Evolutionary conservation across 2,113 vertebrate genomes (phyloP), one percentile per base, ranked within the genome.

Genomic region (Siphamia tubifer): DNA sequence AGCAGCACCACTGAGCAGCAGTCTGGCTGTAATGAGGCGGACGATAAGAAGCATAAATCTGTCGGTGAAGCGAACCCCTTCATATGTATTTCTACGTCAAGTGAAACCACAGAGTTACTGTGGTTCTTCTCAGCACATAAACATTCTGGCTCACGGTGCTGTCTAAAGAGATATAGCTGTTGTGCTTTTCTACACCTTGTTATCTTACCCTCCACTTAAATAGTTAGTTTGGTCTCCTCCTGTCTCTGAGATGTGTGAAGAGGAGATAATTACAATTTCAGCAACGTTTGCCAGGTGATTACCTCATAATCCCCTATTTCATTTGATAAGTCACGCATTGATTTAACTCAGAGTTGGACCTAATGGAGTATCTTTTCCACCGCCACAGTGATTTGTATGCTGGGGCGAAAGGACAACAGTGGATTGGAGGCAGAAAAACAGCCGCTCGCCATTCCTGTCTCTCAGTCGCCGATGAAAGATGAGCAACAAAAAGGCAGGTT

Each of bases 251-350:
- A 74, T 79, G 69, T 76, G 81, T 69, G 68, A 74, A 56, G 73
- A 83, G 82, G 73, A 89, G 90, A 90, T 91, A 90, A 91, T 91
- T 90, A 90, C 87, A 86, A 90, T 89, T 90, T 89, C 86, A 86
- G 86, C 77, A 82, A 77, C 82, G 81, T 89, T 90, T 90, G 89
- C 87, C 85, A 90, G 88, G 89, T 91, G 87, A 91, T 91, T 91
- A 91, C 83, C 83, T 75, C 80, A 86, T 91, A 91, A 91, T 90
- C 90, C 90, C 89, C 89, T 90, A 87, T 91, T 89, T 89, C 87
- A 89, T 90, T 90, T 91, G 87, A 89, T 90, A 89, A 91, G 90
- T 91, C 90, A 91, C 89, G 90, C 89, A 88, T 91, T 87, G 87
- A 89, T 90, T 90, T 87, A 84, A 89, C 82, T 86, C 85, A 11